These are phyloP conservation scores for Vicugna pacos DNA, from an alignment of 2,113 vertebrate genomes.

Conservation along the genomic window DNA sequence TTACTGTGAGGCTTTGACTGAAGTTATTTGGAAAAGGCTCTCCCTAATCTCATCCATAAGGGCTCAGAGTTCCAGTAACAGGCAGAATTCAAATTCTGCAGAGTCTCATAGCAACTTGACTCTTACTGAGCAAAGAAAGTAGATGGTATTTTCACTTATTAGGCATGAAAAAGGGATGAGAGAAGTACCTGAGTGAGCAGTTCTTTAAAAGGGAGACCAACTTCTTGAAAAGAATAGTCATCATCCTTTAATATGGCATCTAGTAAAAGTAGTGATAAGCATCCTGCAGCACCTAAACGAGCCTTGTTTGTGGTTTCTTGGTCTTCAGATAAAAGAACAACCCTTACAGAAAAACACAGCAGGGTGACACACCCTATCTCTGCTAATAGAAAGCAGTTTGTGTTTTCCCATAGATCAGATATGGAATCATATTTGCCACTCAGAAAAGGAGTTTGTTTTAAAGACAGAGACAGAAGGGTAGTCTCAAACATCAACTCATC, in stretches of 20 bases:
- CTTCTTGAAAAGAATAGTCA: neutral
- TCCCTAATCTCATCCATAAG: neutral
- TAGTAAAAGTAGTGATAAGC: neutral
- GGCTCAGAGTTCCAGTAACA: neutral
- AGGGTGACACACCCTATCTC: neutral
- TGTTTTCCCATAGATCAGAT: neutral
- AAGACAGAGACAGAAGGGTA: neutral
- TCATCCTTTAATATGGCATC: conserved; percentile 39
- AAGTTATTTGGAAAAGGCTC: neutral
- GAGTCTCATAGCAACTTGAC: neutral
- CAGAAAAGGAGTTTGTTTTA: conserved; percentile 39
- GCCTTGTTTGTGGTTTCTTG: conserved; percentile 10
- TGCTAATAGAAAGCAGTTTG: neutral
- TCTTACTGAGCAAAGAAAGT: neutral
- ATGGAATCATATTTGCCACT: neutral
- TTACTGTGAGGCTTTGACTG: neutral
- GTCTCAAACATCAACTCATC: conserved; percentile 28
- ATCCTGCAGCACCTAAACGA: conserved; percentile 36
- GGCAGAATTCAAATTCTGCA: conserved; percentile 33
- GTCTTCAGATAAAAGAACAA: conserved; percentile 44
- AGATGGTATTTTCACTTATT: conserved; percentile 17
- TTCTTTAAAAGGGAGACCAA: conserved; percentile 14
- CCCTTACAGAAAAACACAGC: conserved; percentile 48
- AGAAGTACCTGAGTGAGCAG: neutral
- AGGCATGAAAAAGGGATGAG: neutral